Evolutionary conservation across 1,140 invertebrate genomes (phyloP).

Genomic region (Carposina sasakii): DNA sequence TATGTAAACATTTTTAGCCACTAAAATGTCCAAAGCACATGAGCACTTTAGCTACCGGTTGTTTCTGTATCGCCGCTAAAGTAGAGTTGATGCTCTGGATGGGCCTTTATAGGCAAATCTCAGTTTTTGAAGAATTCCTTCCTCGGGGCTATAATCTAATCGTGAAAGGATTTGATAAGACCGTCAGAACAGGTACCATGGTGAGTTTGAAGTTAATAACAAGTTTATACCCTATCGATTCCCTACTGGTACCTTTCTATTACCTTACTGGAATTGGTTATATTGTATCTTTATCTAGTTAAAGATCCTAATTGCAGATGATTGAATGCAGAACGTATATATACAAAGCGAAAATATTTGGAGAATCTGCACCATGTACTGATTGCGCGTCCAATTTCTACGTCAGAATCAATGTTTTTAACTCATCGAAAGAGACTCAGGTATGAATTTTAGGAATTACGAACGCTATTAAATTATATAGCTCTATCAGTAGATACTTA

Average conservation of each 20-base stretch:
- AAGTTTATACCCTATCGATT: too few relatives aligned
- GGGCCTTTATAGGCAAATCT: conserved; percentile 37
- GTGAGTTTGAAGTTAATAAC: too few relatives aligned
- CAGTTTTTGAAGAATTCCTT: conserved; percentile 31
- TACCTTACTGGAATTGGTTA: too few relatives aligned
- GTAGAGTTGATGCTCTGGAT: conserved; percentile 49
- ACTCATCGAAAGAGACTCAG: conserved; percentile 32
- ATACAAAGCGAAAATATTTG: conserved; percentile 47
- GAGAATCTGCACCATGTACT: too few relatives aligned
- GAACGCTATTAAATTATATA: too few relatives aligned
- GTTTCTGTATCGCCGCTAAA: conserved; percentile 43
- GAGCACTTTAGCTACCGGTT: conserved; percentile 28
- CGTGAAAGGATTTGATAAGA: conserved; percentile 36
- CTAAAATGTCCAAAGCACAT: conserved; percentile 47
- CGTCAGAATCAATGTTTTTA: conserved; percentile 37
- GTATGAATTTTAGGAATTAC: conserved; percentile 27
- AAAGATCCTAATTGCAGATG: too few relatives aligned
- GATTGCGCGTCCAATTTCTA: conserved; percentile 22
- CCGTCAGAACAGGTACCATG: conserved; percentile 31
- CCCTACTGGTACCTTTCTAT: too few relatives aligned
- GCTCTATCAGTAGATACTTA: too few relatives aligned
- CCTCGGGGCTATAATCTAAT: conserved; percentile 39
- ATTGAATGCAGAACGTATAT: conserved; percentile 46
- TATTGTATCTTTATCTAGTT: too few relatives aligned
- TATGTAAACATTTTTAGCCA: conserved; percentile 47